phyloP scores from a whole-genome alignment of 1,140 invertebrate species.

The Drosophila kurseongensis region DNA sequence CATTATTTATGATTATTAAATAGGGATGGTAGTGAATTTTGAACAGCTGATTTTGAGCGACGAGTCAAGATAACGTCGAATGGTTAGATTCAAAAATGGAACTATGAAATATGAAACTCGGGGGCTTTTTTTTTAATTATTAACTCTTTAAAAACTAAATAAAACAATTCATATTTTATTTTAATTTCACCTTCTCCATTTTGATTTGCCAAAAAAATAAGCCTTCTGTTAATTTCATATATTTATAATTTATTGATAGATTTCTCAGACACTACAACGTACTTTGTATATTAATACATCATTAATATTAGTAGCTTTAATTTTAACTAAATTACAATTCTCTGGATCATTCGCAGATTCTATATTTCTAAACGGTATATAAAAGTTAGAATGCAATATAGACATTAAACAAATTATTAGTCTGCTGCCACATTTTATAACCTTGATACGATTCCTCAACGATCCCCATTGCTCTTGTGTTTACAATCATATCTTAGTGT shows the following conservation, averaged over 20 bases:
- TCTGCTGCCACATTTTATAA: conserved; percentile 11
- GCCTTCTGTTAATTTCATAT: conserved; percentile 11
- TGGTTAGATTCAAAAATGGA: background rate
- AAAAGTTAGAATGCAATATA: conserved; percentile 53
- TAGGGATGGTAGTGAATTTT: background rate
- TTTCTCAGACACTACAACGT: conserved; percentile 62
- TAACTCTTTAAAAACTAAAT: background rate
- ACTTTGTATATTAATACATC: conserved; percentile 45
- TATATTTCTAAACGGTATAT: conserved; percentile 50
- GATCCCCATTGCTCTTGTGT: conserved; percentile 37
- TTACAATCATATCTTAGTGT: conserved; percentile 47
- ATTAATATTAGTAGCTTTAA: conserved; percentile 50
- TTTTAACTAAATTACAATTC: conserved; percentile 63
- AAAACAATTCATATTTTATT: no score
- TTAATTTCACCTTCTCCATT: background rate
- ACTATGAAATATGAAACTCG: background rate
- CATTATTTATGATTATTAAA: conserved; percentile 25
- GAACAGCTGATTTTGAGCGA: background rate
- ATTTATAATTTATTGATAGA: conserved; percentile 73
- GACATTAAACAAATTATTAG: conserved; percentile 48
- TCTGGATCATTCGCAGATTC: conserved; percentile 27
- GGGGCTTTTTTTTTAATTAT: background rate
- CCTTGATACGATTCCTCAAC: conserved; percentile 11
- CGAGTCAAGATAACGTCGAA: background rate
- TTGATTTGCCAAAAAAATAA: background rate